A percentile compares a stretch with the other conserved stretches of the same genome.
Conservation (phyloP, 2,113 vertebrate species). For the Amblyornis subalaris region DNA sequence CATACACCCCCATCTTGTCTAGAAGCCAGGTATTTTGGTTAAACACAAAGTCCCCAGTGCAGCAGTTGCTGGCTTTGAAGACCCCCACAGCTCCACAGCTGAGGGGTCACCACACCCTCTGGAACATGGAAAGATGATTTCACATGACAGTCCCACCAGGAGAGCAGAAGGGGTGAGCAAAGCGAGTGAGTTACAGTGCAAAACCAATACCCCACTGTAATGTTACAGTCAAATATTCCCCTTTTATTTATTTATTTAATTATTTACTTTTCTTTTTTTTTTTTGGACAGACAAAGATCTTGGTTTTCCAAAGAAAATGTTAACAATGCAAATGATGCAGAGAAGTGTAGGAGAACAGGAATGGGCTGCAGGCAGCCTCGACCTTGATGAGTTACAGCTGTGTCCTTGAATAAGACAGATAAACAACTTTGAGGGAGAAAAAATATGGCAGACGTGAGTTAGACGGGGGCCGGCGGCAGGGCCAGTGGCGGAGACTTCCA, state of each 20-base stretch:
- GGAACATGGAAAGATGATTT: not conserved
- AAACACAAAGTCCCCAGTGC: not conserved
- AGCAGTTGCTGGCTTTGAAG: not conserved
- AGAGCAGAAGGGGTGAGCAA: not conserved
- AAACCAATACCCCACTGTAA: not conserved
- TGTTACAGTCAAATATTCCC: not conserved
- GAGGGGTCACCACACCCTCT: not conserved
- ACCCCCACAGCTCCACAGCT: not conserved
- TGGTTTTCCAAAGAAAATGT: not conserved
- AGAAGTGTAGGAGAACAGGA: not conserved
- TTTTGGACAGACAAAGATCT: not conserved
- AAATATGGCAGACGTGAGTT: no score
- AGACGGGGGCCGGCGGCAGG: no score
- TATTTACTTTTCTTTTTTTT: not conserved
- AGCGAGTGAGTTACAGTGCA: not conserved
- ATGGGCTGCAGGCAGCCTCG: no score
- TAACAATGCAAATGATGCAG: not conserved
- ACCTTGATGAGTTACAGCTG: no score
- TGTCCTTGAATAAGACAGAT: no score
- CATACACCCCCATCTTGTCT: not conserved
- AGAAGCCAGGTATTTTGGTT: not conserved
- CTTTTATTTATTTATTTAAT: not conserved
- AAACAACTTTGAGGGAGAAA: no score
- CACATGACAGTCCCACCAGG: rapidly evolving
- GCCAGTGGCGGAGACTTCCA: no score